phyloP scores from a whole-genome alignment of 2,888 invertebrate genomes.

The Agapostemon virescens region DNA sequence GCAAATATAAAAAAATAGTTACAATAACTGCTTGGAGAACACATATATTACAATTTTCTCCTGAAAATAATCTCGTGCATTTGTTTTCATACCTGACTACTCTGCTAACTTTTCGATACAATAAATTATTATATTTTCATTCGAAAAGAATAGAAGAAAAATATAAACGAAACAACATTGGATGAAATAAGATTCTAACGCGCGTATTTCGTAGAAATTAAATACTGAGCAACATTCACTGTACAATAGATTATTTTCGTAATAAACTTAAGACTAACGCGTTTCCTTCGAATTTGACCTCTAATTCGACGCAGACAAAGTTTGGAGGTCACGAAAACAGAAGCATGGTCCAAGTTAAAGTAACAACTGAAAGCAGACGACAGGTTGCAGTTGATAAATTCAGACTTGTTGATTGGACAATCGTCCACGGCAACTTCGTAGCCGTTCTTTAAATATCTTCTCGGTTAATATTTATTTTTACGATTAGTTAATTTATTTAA shows the following conservation, averaged over 20 bases:
- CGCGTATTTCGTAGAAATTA: background rate
- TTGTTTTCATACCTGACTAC: slow-evolving; percentile 42
- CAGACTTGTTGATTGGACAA: slow-evolving; percentile 36
- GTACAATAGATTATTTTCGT: slow-evolving; percentile 21
- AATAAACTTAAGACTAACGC: slow-evolving; percentile 25
- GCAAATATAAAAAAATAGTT: slow-evolving; percentile 27
- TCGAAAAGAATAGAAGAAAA: slow-evolving; percentile 26
- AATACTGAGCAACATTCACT: slow-evolving; percentile 32
- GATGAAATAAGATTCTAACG: slow-evolving; percentile 4
- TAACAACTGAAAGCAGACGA: slow-evolving; percentile 41
- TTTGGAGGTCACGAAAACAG: slow-evolving; percentile 72
- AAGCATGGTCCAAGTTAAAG: slow-evolving; percentile 42
- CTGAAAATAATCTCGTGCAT: background rate
- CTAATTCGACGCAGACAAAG: slow-evolving; percentile 65
- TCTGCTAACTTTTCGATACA: slow-evolving; percentile 25
- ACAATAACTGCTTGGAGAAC: slow-evolving; percentile 5
- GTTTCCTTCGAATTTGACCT: slow-evolving; percentile 73
- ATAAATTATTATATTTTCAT: slow-evolving; percentile 21
- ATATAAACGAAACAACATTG: slow-evolving; percentile 14
- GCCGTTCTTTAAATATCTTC: slow-evolving; percentile 24
- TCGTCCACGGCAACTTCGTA: slow-evolving; percentile 36
- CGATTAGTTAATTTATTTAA: background rate
- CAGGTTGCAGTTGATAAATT: slow-evolving; percentile 40
- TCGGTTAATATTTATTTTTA: background rate
- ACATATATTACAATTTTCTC: slow-evolving; percentile 26